These are phyloP conservation scores for Spatulosminthurus flaviceps DNA, from an alignment of 2,888 invertebrate species.

Conservation along the genomic window DNA sequence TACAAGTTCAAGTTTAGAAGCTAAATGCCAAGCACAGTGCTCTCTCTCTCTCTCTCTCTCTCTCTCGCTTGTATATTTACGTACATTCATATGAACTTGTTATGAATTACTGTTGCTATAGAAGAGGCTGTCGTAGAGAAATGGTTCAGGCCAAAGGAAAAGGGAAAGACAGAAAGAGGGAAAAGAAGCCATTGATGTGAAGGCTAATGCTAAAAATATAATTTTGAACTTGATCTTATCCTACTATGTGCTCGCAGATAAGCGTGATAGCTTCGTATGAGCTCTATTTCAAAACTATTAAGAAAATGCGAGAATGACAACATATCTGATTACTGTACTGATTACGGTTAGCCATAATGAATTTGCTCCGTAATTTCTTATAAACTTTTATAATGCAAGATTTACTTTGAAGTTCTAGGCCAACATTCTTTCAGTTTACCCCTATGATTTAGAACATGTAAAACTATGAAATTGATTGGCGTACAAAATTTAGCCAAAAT, in stretches of 20 bases:
- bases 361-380: no score
- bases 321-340: background rate
- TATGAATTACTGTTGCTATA: constrained; percentile 6
- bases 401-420: constrained; percentile 26
- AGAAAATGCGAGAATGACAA: background rate
- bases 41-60: no score
- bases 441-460: no score
- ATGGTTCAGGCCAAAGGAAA: background rate
- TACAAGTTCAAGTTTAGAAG: constrained; percentile 49
- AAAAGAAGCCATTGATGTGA: constrained; percentile 45
- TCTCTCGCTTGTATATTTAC: no score
- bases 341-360: constrained; percentile 3
- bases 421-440: constrained; percentile 1
- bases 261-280: background rate
- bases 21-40: constrained; percentile 13
- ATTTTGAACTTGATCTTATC: constrained; percentile 39
- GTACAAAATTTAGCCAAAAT: no score
- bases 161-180: constrained; percentile 7
- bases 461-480: no score
- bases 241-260: constrained; percentile 1
- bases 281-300: background rate
- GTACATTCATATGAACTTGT: no score
- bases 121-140: no score
- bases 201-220: constrained; percentile 43
- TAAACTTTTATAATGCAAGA: background rate